phyloP scores from a whole-genome alignment of 2,888 invertebrate species.

The Erebia aethiops region DNA sequence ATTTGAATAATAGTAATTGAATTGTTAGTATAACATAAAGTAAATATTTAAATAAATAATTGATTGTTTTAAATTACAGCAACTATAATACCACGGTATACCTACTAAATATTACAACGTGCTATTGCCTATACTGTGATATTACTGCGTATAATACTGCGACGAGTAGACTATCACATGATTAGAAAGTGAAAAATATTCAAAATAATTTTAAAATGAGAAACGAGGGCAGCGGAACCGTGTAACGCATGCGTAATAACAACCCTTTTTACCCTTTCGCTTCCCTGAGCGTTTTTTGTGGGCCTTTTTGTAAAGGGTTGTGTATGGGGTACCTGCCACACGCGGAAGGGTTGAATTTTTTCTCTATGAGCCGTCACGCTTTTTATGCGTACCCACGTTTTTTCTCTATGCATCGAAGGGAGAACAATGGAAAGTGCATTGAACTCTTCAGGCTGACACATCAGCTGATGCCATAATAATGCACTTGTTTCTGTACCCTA shows the following conservation, averaged over 20 bases:
- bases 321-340: slow-evolving; percentile 80
- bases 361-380: slow-evolving; percentile 64
- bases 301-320: slow-evolving; percentile 81
- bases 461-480: slow-evolving; percentile 78
- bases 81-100: too few relatives aligned
- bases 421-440: slow-evolving; percentile 76
- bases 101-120: too few relatives aligned
- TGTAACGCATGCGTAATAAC: slow-evolving; percentile 78
- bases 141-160: neutral
- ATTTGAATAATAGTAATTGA: too few relatives aligned
- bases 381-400: slow-evolving; percentile 62
- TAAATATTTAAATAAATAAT: too few relatives aligned
- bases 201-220: slow-evolving; percentile 65
- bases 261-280: slow-evolving; percentile 82
- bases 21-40: too few relatives aligned
- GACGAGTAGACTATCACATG: neutral
- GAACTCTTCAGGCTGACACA: slow-evolving; percentile 69
- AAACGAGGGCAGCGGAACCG: slow-evolving; percentile 76
- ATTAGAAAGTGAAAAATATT: slow-evolving; percentile 17
- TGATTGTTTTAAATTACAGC: too few relatives aligned
- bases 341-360: slow-evolving; percentile 79
- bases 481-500: slow-evolving; percentile 72
- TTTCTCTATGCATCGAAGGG: slow-evolving; percentile 62
- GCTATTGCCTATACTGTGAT: too few relatives aligned
- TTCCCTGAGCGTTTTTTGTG: slow-evolving; percentile 78